Base-by-base conservation (phyloP, 2,113 vertebrate genomes). In the Podiceps cristatus region DNA sequence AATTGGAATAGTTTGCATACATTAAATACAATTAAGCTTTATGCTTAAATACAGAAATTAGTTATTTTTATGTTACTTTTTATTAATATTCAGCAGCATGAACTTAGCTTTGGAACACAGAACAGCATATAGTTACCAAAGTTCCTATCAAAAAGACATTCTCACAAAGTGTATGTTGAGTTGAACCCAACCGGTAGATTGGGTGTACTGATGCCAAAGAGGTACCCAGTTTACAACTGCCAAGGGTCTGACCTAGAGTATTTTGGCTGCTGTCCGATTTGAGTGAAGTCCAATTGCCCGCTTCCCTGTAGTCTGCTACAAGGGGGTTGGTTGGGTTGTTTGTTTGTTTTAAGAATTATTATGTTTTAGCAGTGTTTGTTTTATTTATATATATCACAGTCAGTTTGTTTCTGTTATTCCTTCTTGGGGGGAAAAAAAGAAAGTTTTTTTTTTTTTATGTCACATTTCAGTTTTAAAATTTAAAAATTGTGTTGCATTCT, bases 241-340 rank as follows among this genome's bases (percentile, higher is more conserved):
- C 64, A 86, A 40, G n/a, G 49, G 9, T 78, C 58, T 96, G 71
- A 82, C 81, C 47, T 63, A 4, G 42, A 42, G 52, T 64, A 45
- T 72, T 94, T 89, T 86, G 84, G 45, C 89, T 89, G 72, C 73
- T 96, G 44, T 78, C 83, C 66, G 25, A 45, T 85, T 95, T 63
- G 62, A 71, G 49, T 72, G 28, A n/a, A 90, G 49, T 78, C 58
- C 80, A 53, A 15, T 62, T 89, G 66, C 62, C 44, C 47, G 24
- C 27, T 74, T 92, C 33, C 10, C 11, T 80, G 6, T n/a, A 64
- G 40, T 68, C 55, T 64, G 68, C 56, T 78, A 29, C 37, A 62
- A 77, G 72, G 37, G 37, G 37, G 37, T 37, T 37, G 37, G 37
- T 37, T n/a, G n/a, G n/a, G n/a, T 37, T 37, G 37, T 37, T 37